phyloP scores from a whole-genome alignment of 2,113 vertebrate species.

The Vulpes vulpes region DNA sequence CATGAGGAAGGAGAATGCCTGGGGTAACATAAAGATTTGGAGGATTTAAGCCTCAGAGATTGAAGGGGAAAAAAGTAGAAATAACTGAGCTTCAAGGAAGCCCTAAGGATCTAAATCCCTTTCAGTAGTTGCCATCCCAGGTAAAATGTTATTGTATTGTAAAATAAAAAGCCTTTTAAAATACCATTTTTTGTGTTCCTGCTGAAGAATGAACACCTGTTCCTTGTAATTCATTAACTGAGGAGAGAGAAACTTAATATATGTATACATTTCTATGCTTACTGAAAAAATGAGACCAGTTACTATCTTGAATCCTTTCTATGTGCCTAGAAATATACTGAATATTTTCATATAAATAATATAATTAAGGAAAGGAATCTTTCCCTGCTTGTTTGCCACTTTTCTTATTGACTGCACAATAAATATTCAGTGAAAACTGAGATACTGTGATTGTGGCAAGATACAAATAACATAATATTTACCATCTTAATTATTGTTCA shows the following conservation, averaged over 20 bases:
- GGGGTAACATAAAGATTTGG: neutral
- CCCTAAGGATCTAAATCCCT: neutral
- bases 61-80: neutral
- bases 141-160: neutral
- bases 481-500: neutral
- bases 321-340: neutral
- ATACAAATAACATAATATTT: neutral
- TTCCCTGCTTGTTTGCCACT: neutral
- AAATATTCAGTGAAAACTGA: neutral
- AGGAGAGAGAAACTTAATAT: neutral
- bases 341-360: neutral
- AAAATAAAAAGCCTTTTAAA: neutral
- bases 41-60: neutral
- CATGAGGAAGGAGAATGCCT: neutral
- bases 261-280: neutral
- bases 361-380: neutral
- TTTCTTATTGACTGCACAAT: neutral
- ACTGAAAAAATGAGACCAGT: neutral
- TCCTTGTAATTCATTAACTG: neutral
- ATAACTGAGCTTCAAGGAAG: neutral
- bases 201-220: neutral
- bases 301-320: neutral
- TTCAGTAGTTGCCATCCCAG: neutral
- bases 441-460: neutral
- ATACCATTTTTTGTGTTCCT: neutral